Evolutionary conservation across 2,888 invertebrate genomes (phyloP), one percentile per base, ranked within the genome.

Genomic region (Strigamia transsilvanica): DNA sequence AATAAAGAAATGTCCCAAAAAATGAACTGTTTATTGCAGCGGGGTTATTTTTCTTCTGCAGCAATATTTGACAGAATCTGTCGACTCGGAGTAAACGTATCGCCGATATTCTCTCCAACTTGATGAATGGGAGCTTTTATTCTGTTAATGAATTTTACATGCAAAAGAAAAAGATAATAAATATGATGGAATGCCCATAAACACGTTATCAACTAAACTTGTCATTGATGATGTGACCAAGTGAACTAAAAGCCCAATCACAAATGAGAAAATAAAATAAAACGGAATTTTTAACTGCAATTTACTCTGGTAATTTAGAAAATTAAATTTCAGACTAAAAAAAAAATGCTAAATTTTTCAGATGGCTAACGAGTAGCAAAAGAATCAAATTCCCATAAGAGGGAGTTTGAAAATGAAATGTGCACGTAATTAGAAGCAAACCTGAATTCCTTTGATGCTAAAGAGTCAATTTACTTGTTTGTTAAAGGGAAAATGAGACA

Each of bases 111-210:
- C 23, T 66, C 21, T 21, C 23, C 46, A 15, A n/a, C 10, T n/a
- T 66, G 61, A 66, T 66, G 23, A 66, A 66, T 66, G 61, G 23
- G 21, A 66, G 61, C 61, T 66, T 66, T 66, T 66, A 66, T 66
- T 66, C 61, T 23, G 61, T 23, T 66, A 66, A 66, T 66, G 61
- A 66, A 66, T 66, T 66, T 66, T 66, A 23, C 61, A 66, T 66
- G 61, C 61, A 23, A 66, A 66, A 18, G 61, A 66, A 66, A 66
- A 66, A 23, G 61, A 66, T 66, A 66, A 66, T 66, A 66, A 66
- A 66, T 66, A 18, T 66, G 61, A 23, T 66, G 21, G 13, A 66
- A 66, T 5, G 61, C 61, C 46, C 12, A 27, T 51, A 51, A 7
- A 66, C 21, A 23, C 9, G 1, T 66, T 66, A 66, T 66, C 61